Base-by-base conservation (phyloP, 2,797 vertebrate genomes). In the Lindbergichthys nudifrons region DNA sequence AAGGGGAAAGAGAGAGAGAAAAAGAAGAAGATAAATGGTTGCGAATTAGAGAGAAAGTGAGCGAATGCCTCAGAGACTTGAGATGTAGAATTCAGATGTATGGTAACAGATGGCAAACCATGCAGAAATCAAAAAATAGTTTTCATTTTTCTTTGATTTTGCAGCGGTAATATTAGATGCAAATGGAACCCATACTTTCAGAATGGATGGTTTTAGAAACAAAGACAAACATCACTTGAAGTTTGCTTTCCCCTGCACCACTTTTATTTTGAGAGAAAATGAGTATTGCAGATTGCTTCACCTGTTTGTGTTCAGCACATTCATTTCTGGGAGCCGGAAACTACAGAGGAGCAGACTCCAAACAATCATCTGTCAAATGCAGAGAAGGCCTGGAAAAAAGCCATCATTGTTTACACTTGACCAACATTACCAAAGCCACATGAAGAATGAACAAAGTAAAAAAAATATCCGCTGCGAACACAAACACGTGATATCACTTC, bases 21-120 rank as follows among this genome's bases (percentile, higher is more conserved):
- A 16, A 19, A 60, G 43, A 41, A 58, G 72, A 58, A 75, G 67
- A 82, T 79, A 87, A 87, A 84, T 74, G 75, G 73, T 75, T 74
- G 64, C 59, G 82, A 90, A 87, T 86, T 83, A 83, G 67, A 82
- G 72, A 85, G 80, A 90, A 80, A 87, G 86, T 74, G 70, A 86
- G 77, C 43, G 76, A 89, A 92, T 75, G 85, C 84, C 85, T 93
- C 67, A 69, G 87, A 92, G 92, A 89, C 51, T 79, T 45, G 71
- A 70, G 79, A 85, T 88, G 88, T 75, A 73, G 75, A 89, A 91
- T 88, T 92, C 79, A 87, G 89, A 90, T 86, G 84, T 91, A 87
- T 87, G 81, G 90, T 92, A 92, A 91, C 94, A 95, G 92, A 95
- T 94, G 93, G 94, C 77, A 84, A 88, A 90, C 85, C 87, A 87